Evolutionary conservation across 2,797 vertebrate species (phyloP).

Genomic region (Lycodopsis pacificus): DNA sequence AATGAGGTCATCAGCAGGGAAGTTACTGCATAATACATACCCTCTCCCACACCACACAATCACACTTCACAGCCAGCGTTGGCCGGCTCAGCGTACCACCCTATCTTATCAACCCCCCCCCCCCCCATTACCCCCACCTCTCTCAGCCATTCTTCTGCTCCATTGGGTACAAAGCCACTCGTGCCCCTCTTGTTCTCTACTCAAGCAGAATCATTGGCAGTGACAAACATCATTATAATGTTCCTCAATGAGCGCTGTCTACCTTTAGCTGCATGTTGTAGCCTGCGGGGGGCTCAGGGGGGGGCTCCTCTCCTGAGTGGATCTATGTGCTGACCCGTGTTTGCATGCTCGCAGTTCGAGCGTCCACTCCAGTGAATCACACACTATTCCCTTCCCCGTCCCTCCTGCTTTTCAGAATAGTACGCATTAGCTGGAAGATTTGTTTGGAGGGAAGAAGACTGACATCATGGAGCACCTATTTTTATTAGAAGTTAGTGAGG

Average conservation of each 20-base stretch:
- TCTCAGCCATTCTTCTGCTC: constrained; percentile 76
- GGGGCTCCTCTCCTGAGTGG: constrained; percentile 56
- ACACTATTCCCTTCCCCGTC: constrained; percentile 36
- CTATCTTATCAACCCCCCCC: constrained; percentile 28
- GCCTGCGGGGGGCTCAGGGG: constrained; percentile 54
- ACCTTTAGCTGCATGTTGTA: constrained; percentile 73
- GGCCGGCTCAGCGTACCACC: constrained; percentile 16
- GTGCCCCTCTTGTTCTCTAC: constrained; percentile 70
- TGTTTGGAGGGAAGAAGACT: constrained; percentile 7
- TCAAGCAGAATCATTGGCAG: constrained; percentile 74
- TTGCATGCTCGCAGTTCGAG: constrained; percentile 58
- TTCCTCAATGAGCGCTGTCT: constrained; percentile 63
- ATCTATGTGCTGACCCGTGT: constrained; percentile 65
- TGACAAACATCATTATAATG: constrained; percentile 81
- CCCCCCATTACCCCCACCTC: constrained; percentile 30
- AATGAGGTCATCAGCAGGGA: constrained; percentile 44
- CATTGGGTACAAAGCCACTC: constrained; percentile 66
- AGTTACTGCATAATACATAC: neutral
- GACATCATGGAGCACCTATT: constrained; percentile 35
- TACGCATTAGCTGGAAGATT: constrained; percentile 18
- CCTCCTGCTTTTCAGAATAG: constrained; percentile 25
- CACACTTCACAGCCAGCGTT: constrained; percentile 9
- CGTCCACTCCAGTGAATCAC: constrained; percentile 61
- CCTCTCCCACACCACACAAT: constrained; percentile 22
- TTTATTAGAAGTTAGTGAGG: constrained; percentile 28